Conservation (phyloP, 2,113 vertebrate genomes). For the Noctilio leporinus region DNA sequence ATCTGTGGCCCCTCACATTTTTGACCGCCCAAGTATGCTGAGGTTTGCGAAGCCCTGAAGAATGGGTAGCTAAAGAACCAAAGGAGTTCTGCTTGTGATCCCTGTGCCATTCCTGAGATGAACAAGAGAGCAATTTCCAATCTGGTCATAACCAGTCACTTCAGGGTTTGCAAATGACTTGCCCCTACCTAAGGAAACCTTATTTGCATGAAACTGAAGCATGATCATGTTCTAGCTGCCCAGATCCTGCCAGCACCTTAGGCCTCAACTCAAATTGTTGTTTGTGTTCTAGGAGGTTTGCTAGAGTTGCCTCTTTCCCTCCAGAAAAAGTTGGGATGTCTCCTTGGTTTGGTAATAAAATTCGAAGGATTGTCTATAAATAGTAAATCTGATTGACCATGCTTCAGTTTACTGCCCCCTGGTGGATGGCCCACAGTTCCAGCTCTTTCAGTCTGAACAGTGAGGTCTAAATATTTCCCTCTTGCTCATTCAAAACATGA, state of each 20-base stretch:
- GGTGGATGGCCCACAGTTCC: background rate
- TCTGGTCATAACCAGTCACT: background rate
- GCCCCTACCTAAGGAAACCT: background rate
- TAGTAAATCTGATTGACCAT: background rate
- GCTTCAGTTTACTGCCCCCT: conserved; percentile 59
- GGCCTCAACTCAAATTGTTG: background rate
- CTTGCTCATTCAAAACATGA: background rate
- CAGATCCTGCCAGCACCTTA: background rate
- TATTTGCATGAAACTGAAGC: background rate
- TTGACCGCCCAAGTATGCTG: background rate
- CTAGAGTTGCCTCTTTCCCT: background rate
- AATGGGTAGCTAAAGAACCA: background rate
- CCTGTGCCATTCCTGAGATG: background rate
- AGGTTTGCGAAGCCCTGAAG: background rate
- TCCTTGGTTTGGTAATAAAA: conserved; percentile 9
- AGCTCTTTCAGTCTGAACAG: background rate
- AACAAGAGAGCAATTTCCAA: background rate
- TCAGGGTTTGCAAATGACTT: background rate
- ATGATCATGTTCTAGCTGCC: background rate
- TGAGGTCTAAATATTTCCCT: background rate
- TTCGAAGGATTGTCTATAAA: background rate
- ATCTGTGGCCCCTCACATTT: background rate
- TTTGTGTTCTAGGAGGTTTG: background rate
- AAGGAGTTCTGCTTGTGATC: background rate
- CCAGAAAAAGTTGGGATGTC: background rate